These are phyloP conservation scores for Rhagoletis zephyria DNA, from an alignment of 1,140 invertebrate species.

Conservation along the genomic window DNA sequence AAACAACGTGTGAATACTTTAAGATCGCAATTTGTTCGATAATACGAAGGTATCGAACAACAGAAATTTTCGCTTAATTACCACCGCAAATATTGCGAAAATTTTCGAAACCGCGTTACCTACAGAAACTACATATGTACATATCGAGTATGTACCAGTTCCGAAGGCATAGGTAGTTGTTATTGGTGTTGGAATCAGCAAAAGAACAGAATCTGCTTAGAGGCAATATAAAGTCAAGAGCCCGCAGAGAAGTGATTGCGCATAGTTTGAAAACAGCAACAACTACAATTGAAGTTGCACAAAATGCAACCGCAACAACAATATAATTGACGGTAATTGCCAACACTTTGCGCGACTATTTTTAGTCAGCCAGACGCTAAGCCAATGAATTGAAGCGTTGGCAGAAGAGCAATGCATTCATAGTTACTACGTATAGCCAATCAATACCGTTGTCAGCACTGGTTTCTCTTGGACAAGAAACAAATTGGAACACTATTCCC, in stretches of 20 bases:
- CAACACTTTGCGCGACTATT: conserved; percentile 63
- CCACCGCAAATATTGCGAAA: not conserved
- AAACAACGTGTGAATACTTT: conserved; percentile 1
- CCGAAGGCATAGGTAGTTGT: not conserved
- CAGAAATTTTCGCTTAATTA: conserved; percentile 25
- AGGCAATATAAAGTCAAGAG: not conserved
- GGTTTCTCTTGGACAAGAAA: too few relatives aligned
- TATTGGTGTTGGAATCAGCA: not conserved
- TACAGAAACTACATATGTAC: not conserved
- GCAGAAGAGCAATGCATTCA: not conserved
- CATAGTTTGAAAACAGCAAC: not conserved
- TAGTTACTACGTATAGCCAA: not conserved
- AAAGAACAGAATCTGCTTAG: not conserved
- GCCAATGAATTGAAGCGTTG: not conserved
- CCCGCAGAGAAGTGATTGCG: not conserved
- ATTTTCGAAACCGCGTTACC: not conserved
- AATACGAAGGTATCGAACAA: not conserved
- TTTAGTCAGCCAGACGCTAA: not conserved
- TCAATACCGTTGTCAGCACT: too few relatives aligned
- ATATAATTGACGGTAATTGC: conserved; percentile 71
- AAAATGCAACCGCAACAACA: conserved; percentile 60
- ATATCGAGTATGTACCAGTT: not conserved
- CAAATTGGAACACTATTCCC: not conserved
- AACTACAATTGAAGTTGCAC: not conserved
- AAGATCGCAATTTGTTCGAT: not conserved